Evolutionary conservation across 2,797 vertebrate genomes (phyloP).

Genomic region (Hippoglossus hippoglossus): DNA sequence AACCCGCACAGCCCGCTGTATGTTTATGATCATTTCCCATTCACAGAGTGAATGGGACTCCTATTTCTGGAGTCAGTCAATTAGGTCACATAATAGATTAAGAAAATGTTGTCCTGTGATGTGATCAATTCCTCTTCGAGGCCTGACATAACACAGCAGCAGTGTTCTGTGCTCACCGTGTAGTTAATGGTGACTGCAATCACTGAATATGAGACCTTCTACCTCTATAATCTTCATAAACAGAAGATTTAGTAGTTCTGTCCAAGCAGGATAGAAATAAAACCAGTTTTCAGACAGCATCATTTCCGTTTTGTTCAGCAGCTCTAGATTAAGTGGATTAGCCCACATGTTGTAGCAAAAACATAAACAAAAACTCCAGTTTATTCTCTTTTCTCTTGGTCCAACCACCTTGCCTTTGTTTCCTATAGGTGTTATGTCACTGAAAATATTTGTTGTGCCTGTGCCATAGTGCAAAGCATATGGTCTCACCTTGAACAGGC

Average conservation of each 20-base stretch:
- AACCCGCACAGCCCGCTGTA: slow-evolving; percentile 33
- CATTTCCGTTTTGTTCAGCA: neutral
- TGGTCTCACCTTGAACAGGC: slow-evolving; percentile 61
- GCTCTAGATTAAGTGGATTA: neutral
- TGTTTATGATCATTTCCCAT: slow-evolving; percentile 61
- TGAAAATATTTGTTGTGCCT: slow-evolving; percentile 10
- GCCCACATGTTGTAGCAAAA: neutral
- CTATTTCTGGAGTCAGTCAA: slow-evolving; percentile 74
- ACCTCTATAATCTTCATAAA: neutral
- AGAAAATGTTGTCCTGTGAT: slow-evolving; percentile 31
- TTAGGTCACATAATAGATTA: slow-evolving; percentile 60
- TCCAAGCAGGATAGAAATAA: neutral
- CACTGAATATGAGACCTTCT: slow-evolving; percentile 6
- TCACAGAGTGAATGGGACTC: no score
- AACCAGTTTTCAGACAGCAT: neutral
- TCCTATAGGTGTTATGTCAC: slow-evolving; percentile 6
- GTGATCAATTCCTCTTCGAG: neutral
- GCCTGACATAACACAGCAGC: slow-evolving; percentile 18
- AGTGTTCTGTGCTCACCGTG: slow-evolving; percentile 9
- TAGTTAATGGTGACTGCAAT: slow-evolving; percentile 4
- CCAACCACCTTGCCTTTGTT: neutral
- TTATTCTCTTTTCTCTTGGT: neutral
- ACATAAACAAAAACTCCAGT: neutral
- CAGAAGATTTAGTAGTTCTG: neutral
- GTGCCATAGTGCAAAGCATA: slow-evolving; percentile 38